These are phyloP conservation scores for Gymnarchus niloticus DNA, from an alignment of 2,113 vertebrate genomes.

Conservation along the genomic window DNA sequence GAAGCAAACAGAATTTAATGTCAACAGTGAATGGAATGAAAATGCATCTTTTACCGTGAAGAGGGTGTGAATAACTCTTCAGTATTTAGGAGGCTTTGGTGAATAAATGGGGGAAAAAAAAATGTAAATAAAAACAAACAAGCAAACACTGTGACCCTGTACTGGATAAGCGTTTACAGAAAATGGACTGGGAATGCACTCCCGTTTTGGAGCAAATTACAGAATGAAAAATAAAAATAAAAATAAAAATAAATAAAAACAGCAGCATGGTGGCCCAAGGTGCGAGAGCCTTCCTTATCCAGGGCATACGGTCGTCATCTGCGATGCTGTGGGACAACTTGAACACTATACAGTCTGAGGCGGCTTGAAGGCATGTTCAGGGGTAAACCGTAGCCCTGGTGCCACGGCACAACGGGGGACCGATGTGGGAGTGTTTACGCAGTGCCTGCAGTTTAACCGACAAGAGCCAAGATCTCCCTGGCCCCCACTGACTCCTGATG, in stretches of 20 bases:
- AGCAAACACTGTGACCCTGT: no score
- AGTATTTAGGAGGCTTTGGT: no score
- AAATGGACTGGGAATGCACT: neutral
- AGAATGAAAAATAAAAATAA: neutral
- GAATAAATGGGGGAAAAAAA: neutral
- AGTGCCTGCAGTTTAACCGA: constrained; percentile 79
- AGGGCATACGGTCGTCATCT: constrained; percentile 55
- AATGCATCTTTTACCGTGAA: no score
- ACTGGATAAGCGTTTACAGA: neutral
- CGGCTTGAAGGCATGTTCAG: constrained; percentile 87
- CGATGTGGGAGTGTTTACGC: constrained; percentile 78
- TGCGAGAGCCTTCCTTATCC: constrained; percentile 25
- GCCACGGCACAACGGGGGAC: constrained; percentile 73
- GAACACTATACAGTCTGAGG: constrained; percentile 79
- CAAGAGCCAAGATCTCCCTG: constrained; percentile 70
- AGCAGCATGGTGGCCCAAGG: constrained; percentile 4
- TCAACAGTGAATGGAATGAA: no score
- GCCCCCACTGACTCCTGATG: constrained; percentile 77
- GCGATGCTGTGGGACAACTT: constrained; percentile 79
- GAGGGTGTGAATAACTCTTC: no score
- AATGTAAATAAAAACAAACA: neutral
- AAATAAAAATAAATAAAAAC: constrained; percentile 19
- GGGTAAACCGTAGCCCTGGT: constrained; percentile 66
- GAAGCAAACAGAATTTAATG: no score
- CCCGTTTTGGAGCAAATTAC: constrained; percentile 16